Conservation (phyloP, 2,888 invertebrate species). For the Drosophila siamana region DNA sequence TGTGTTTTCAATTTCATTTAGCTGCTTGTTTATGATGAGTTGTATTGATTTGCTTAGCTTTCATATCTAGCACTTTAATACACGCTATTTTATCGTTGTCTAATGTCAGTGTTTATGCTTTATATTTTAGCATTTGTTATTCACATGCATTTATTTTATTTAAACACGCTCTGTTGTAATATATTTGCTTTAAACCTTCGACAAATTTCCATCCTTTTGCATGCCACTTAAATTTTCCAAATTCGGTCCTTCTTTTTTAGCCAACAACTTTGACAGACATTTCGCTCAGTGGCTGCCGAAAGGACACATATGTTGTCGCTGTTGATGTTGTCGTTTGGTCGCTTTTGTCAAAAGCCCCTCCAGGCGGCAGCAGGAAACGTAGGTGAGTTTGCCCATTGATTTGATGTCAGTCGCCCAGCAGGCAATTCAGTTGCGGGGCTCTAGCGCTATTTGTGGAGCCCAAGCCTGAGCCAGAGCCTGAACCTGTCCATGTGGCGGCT, state of each 20-base stretch:
- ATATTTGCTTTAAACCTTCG: too few species aligned
- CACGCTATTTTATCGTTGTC: too few species aligned
- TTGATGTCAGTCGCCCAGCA: constrained; percentile 57
- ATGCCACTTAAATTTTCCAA: too few species aligned
- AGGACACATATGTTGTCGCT: constrained; percentile 49
- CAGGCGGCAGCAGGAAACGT: constrained; percentile 1
- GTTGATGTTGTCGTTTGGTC: constrained; percentile 70
- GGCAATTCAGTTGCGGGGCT: constrained; percentile 50
- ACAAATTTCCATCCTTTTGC: too few species aligned
- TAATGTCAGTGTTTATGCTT: too few species aligned
- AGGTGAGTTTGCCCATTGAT: constrained; percentile 65
- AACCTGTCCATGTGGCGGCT: constrained; percentile 3
- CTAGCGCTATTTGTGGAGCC: constrained; percentile 41
- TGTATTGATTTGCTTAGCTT: too few species aligned
- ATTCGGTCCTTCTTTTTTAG: not conserved
- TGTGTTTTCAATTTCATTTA: too few species aligned
- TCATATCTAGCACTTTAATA: too few species aligned
- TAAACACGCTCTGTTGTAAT: too few species aligned
- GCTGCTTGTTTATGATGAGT: too few species aligned
- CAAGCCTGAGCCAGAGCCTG: not conserved
- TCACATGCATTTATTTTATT: too few species aligned
- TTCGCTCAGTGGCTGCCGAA: constrained; percentile 28
- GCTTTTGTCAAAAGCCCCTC: constrained; percentile 57
- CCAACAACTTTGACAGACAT: not conserved
- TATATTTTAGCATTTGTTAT: too few species aligned